A percentile compares a stretch with the other conserved stretches of the same genome.
phyloP scores from a whole-genome alignment of 2,888 invertebrate species.

The Zhuqinia jingwanae region DNA sequence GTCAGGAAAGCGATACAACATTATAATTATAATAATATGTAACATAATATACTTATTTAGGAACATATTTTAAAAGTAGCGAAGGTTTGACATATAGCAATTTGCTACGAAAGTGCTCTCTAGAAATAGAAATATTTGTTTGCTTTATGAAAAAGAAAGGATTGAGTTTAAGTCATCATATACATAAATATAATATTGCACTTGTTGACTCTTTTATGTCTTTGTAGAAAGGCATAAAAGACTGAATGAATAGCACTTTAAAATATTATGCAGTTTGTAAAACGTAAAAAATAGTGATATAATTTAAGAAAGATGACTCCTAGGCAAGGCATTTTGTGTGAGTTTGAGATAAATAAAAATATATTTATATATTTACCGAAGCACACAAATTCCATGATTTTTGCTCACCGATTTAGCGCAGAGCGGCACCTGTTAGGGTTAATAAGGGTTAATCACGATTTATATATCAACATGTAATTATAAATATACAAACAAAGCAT shows the following conservation, averaged over 20 bases:
- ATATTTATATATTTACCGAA: slow-evolving; percentile 88
- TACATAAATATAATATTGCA: not conserved
- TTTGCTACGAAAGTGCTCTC: not conserved
- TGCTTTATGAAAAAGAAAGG: not conserved
- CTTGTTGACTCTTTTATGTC: not conserved
- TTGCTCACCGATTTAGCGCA: slow-evolving; percentile 97
- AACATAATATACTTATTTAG: slow-evolving; percentile 27
- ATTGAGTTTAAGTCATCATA: not conserved
- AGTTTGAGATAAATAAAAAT: slow-evolving; percentile 78
- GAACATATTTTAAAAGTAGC: not conserved
- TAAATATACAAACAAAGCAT: too few species aligned
- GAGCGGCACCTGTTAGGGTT: slow-evolving; percentile 91
- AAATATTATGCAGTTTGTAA: not conserved
- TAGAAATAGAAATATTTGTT: not conserved
- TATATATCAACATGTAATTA: not conserved
- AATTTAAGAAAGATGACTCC: not conserved
- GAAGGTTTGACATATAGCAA: not conserved
- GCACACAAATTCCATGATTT: slow-evolving; percentile 94
- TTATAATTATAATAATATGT: slow-evolving; percentile 25
- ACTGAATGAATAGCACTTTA: not conserved
- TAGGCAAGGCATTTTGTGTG: not conserved
- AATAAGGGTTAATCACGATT: slow-evolving; percentile 82
- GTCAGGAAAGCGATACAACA: slow-evolving; percentile 64
- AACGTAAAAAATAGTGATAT: not conserved
- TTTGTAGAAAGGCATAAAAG: not conserved